A percentile compares a stretch with the other conserved stretches of the same genome.
phyloP scores from a whole-genome alignment of 2,113 vertebrate species.

The Muscicapa adusta region DNA sequence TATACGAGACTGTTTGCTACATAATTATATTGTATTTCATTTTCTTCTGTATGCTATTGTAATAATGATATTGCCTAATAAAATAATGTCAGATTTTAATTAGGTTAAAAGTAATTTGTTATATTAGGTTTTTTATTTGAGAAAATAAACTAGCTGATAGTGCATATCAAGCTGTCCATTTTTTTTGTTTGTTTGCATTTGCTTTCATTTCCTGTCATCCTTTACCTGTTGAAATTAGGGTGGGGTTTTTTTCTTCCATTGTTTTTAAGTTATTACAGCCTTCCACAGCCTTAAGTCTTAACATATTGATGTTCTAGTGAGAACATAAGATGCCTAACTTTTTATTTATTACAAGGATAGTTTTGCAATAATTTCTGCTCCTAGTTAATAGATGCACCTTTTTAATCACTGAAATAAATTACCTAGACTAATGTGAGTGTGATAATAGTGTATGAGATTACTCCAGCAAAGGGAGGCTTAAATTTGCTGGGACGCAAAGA shows the following conservation, averaged over 20 bases:
- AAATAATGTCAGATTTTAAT: slow-evolving; percentile 61
- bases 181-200: background rate
- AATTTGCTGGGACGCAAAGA: background rate
- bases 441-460: background rate
- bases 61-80: slow-evolving; percentile 42
- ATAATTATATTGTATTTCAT: slow-evolving; percentile 51
- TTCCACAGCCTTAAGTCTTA: background rate
- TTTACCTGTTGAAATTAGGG: background rate
- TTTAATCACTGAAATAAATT: background rate
- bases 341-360: background rate
- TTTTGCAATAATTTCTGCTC: background rate
- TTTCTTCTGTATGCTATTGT: slow-evolving; percentile 32
- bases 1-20: slow-evolving; percentile 3
- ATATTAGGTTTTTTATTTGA: background rate
- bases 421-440: background rate
- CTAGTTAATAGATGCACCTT: background rate
- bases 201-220: background rate
- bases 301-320: background rate
- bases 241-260: background rate
- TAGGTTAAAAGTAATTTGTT: slow-evolving; percentile 45
- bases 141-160: slow-evolving; percentile 13
- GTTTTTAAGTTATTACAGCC: background rate
- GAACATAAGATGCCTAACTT: background rate
- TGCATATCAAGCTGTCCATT: background rate
- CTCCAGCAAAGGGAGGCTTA: background rate